These are phyloP conservation scores for Oncorhynchus mykiss DNA, from an alignment of 2,113 vertebrate genomes.

Conservation along the genomic window DNA sequence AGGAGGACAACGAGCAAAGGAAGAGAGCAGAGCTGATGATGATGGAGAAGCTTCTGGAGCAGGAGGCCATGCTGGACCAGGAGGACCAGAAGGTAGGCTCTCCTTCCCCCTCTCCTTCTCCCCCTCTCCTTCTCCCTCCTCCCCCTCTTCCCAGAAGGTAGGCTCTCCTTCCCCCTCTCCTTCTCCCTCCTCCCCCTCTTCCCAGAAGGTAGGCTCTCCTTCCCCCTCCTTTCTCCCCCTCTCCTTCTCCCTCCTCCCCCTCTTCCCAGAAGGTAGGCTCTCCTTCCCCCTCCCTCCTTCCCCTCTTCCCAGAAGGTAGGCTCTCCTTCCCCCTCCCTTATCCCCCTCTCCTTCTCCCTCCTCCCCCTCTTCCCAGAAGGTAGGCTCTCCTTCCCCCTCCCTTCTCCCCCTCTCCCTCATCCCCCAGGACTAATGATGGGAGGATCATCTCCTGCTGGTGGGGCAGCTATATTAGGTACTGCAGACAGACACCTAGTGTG, in stretches of 20 bases:
- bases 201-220: no score
- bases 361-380: background rate
- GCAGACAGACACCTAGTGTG: conserved; percentile 40
- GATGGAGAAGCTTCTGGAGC: conserved; percentile 92
- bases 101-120: no score
- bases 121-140: background rate
- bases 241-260: no score
- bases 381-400: no score
- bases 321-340: background rate
- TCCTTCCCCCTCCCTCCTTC: no score
- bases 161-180: background rate
- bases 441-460: conserved; percentile 45
- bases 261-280: conserved; percentile 79
- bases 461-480: conserved; percentile 34
- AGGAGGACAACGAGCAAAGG: conserved; percentile 89
- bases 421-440: conserved; percentile 22
- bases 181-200: no score
- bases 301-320: no score
- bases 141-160: conserved; percentile 23
- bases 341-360: conserved; percentile 7
- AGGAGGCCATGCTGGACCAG: conserved; percentile 88
- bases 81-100: conserved; percentile 86
- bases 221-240: no score
- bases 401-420: no score
- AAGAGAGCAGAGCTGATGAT: conserved; percentile 91